phyloP scores from a whole-genome alignment of 2,888 invertebrate genomes.

The Micoletzkya japonica region DNA sequence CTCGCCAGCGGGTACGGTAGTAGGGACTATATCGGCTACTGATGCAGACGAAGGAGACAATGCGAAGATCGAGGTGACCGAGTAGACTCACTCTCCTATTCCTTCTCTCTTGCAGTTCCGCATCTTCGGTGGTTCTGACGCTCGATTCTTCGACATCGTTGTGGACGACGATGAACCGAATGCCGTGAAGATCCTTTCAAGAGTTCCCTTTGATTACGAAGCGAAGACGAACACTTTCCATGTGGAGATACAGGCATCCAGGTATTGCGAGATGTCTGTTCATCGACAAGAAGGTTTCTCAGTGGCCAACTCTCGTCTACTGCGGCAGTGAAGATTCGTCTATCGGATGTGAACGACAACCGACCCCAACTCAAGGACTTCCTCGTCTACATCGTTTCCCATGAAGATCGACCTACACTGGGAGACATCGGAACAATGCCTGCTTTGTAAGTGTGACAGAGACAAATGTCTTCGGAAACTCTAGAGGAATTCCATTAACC shows the following conservation, averaged over 20 bases:
- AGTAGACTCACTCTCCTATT: neutral
- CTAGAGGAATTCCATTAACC: neutral
- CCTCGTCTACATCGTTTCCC: constrained; percentile 74
- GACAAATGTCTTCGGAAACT: neutral
- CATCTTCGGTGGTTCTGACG: constrained; percentile 85
- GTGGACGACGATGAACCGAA: constrained; percentile 65
- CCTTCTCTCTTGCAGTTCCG: constrained; percentile 77
- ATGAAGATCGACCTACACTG: constrained; percentile 33
- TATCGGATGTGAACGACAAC: constrained; percentile 78
- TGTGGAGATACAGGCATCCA: constrained; percentile 79
- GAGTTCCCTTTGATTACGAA: constrained; percentile 92
- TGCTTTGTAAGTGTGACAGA: constrained; percentile 48
- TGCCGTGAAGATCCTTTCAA: constrained; percentile 78
- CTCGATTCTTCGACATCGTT: constrained; percentile 62
- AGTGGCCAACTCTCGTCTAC: constrained; percentile 61
- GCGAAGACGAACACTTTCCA: constrained; percentile 85
- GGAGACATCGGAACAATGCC: constrained; percentile 53
- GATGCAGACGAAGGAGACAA: constrained; percentile 91
- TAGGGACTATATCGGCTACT: constrained; percentile 84
- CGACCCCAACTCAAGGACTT: constrained; percentile 89
- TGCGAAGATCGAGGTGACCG: constrained; percentile 87
- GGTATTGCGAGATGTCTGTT: too few relatives aligned
- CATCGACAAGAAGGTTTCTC: too few relatives aligned
- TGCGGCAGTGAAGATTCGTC: constrained; percentile 55
- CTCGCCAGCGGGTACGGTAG: constrained; percentile 90